A percentile compares a stretch with the other conserved stretches of the same genome.
These are phyloP conservation scores for Drosophila borealis DNA, from an alignment of 2,888 invertebrate species.

Conservation along the genomic window DNA sequence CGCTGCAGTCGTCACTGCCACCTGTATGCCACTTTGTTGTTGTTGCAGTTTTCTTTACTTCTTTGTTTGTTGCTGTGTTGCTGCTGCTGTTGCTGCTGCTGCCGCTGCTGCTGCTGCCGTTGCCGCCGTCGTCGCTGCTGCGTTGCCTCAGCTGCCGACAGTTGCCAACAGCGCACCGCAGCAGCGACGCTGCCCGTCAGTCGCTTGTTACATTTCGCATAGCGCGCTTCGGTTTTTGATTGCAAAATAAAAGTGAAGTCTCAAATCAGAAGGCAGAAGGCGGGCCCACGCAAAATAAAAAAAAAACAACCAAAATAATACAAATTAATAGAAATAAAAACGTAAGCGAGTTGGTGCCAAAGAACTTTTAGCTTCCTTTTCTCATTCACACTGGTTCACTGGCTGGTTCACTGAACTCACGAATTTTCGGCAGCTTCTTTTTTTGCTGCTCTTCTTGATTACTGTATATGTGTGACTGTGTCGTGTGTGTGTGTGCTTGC, in stretches of 20 bases:
- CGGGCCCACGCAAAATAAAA: neutral
- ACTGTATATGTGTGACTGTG: neutral
- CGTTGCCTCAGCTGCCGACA: constrained; percentile 8
- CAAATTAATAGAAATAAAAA: constrained; percentile 47
- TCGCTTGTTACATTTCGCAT: constrained; percentile 60
- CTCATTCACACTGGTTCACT: constrained; percentile 25
- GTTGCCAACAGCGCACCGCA: constrained; percentile 10
- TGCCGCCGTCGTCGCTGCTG: constrained; percentile 16
- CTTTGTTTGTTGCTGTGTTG: constrained; percentile 41
- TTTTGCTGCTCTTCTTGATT: constrained; percentile 12
- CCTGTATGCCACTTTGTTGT: constrained; percentile 30
- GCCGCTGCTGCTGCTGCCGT: constrained; percentile 6
- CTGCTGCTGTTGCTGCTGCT: constrained; percentile 10
- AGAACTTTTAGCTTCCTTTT: constrained; percentile 51
- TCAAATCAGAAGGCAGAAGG: constrained; percentile 13
- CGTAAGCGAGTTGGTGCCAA: constrained; percentile 36
- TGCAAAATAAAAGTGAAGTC: constrained; percentile 53
- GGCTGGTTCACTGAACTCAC: constrained; percentile 44
- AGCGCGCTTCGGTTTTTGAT: constrained; percentile 57
- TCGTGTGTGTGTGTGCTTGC: constrained; percentile 8
- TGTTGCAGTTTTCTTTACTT: constrained; percentile 37
- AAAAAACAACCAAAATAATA: neutral
- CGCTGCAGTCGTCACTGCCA: constrained; percentile 42
- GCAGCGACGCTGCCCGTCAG: constrained; percentile 46
- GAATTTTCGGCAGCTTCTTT: constrained; percentile 27